These are phyloP conservation scores for Lochmaea capreae DNA, from an alignment of 2,888 invertebrate genomes.

Conservation along the genomic window DNA sequence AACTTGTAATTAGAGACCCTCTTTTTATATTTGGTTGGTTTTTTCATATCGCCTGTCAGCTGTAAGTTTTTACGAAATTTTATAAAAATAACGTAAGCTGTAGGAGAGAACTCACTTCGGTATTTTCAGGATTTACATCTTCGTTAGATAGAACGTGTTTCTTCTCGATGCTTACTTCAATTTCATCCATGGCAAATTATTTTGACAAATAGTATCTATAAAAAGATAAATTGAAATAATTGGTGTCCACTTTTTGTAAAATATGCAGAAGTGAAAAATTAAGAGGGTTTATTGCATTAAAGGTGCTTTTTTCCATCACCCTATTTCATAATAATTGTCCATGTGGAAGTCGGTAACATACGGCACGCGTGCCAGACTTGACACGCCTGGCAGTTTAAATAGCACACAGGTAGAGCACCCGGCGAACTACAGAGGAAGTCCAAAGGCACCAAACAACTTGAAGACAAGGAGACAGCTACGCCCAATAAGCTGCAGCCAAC, in stretches of 20 bases:
- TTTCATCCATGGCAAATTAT: slow-evolving; percentile 1
- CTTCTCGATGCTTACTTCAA: not conserved
- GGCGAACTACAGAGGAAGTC: too few relatives aligned
- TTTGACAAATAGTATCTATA: not conserved
- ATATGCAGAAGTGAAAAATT: not conserved
- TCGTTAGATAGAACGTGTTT: not conserved
- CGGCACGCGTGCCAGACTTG: too few relatives aligned
- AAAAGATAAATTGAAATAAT: not conserved
- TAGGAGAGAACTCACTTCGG: slow-evolving; percentile 11
- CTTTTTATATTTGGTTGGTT: not conserved
- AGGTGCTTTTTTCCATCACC: too few relatives aligned
- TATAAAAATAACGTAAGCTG: too few relatives aligned
- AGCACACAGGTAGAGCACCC: too few relatives aligned
- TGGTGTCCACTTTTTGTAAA: not conserved
- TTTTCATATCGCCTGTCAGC: not conserved
- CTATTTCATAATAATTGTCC: too few relatives aligned
- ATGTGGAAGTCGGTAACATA: too few relatives aligned
- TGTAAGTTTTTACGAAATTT: not conserved
- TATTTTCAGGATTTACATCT: slow-evolving; percentile 18
- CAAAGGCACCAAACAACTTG: too few relatives aligned
- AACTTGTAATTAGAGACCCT: not conserved
- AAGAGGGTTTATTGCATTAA: too few relatives aligned
- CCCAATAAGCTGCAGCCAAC: too few relatives aligned
- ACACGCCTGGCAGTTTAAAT: too few relatives aligned
- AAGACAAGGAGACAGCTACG: too few relatives aligned